A percentile compares a stretch with the other conserved stretches of the same genome.
These are phyloP conservation scores for Simalia tracyae DNA, from an alignment of 2,797 vertebrate species.

Conservation along the genomic window DNA sequence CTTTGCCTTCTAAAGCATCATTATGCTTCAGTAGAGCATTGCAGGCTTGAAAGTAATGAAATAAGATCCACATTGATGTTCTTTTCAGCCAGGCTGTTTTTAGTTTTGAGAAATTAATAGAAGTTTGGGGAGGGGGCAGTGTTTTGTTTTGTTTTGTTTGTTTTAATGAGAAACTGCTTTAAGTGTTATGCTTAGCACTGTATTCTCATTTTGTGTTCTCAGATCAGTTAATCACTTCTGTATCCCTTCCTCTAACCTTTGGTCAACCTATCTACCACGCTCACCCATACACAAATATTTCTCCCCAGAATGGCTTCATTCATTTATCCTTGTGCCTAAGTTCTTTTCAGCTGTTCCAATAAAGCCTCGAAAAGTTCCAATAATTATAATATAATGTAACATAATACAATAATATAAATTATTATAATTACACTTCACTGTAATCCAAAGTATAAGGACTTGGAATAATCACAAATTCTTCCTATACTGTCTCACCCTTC, in stretches of 20 bases:
- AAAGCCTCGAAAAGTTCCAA: not conserved
- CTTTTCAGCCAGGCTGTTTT: constrained; percentile 41
- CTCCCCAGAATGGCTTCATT: not conserved
- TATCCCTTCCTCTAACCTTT: not conserved
- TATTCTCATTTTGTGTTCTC: not conserved
- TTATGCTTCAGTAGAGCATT: constrained; percentile 2
- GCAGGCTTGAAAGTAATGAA: constrained; percentile 49
- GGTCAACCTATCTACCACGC: not conserved
- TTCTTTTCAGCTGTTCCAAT: not conserved
- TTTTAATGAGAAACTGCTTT: constrained; percentile 45
- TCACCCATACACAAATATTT: not conserved
- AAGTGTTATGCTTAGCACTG: constrained; percentile 6
- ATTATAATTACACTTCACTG: not conserved
- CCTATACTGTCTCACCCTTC: not conserved
- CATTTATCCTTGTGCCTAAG: not conserved
- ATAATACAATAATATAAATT: too few relatives aligned
- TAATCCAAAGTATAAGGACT: not conserved
- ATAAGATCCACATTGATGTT: constrained; percentile 50
- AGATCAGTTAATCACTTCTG: not conserved
- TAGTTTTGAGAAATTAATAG: constrained; percentile 46
- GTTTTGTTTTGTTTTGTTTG: not conserved
- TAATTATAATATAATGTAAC: not conserved
- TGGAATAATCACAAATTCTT: not conserved
- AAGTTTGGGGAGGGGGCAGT: not conserved
- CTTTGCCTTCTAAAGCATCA: constrained; percentile 47